These are phyloP conservation scores for Coluber constrictor DNA, from an alignment of 2,797 vertebrate species.

Conservation along the genomic window DNA sequence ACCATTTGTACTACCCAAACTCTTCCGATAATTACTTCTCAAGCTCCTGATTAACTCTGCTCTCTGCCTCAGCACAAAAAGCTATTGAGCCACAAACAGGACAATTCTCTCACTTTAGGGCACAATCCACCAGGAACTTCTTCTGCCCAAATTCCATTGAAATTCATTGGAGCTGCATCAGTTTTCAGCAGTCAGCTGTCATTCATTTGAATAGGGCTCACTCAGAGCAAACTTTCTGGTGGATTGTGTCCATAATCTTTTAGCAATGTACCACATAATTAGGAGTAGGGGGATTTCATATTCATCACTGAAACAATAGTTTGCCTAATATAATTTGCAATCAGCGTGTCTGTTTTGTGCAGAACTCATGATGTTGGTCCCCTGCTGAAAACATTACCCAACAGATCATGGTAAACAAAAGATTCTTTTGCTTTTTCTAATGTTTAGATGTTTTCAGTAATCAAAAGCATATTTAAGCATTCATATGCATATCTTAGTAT, in stretches of 20 bases:
- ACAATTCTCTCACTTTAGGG: conserved; percentile 50
- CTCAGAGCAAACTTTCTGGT: conserved; percentile 1
- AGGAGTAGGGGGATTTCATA: conserved; percentile 35
- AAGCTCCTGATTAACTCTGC: conserved; percentile 80
- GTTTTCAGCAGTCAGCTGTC: conserved; percentile 9
- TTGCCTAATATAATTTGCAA: conserved; percentile 57
- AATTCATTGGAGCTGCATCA: conserved; percentile 16
- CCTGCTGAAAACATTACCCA: conserved; percentile 22
- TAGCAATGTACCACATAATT: conserved; percentile 54
- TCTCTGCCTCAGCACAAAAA: conserved; percentile 73
- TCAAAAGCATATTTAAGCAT: conserved; percentile 61
- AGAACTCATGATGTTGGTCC: conserved; percentile 25
- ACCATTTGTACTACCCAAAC: conserved; percentile 75
- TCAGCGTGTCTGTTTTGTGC: conserved; percentile 40
- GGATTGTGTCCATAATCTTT: conserved; percentile 43
- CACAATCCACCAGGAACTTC: conserved; percentile 23
- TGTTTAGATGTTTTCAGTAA: conserved; percentile 13
- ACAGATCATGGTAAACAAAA: neutral
- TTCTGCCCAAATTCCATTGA: conserved; percentile 12
- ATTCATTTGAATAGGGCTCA: neutral
- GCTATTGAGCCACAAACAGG: conserved; percentile 66
- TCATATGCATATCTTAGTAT: conserved; percentile 62
- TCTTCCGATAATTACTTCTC: conserved; percentile 76
- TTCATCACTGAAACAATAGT: conserved; percentile 54
- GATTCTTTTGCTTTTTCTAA: neutral